Conservation (phyloP, 2,888 invertebrate genomes). For the Hyposoter didymator region DNA sequence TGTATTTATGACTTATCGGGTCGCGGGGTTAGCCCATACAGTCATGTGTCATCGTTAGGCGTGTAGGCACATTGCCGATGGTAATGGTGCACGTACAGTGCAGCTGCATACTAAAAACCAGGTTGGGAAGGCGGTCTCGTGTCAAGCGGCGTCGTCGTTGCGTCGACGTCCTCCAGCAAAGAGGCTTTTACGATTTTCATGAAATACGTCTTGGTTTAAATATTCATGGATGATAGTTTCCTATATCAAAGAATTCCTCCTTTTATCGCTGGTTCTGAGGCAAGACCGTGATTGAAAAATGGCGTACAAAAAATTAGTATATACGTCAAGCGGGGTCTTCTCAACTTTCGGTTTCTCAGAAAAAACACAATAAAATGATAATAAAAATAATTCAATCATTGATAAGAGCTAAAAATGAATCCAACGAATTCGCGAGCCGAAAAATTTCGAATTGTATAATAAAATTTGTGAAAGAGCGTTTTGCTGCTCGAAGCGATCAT, state of each 20-base stretch:
- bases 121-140: conserved; percentile 42
- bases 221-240: not conserved
- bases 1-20: conserved; percentile 55
- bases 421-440: not conserved
- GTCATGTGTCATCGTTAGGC: conserved; percentile 56
- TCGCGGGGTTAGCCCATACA: conserved; percentile 35
- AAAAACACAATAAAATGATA: not conserved
- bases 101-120: conserved; percentile 52
- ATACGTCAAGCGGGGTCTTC: not conserved
- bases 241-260: not conserved
- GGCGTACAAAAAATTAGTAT: not conserved
- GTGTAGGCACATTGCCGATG: conserved; percentile 51
- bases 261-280: not conserved
- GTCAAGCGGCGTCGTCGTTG: conserved; percentile 35
- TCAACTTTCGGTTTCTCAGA: not conserved
- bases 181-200: conserved; percentile 35
- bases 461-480: conserved; percentile 18
- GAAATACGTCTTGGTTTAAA: not conserved
- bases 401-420: not conserved
- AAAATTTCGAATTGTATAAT: conserved; percentile 43
- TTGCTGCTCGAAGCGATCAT: conserved; percentile 7
- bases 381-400: not conserved
- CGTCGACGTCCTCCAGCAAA: conserved; percentile 29
- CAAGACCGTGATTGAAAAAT: not conserved
- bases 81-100: conserved; percentile 32